phyloP scores from a whole-genome alignment of 2,113 vertebrate species.

The Anolis carolinensis region DNA sequence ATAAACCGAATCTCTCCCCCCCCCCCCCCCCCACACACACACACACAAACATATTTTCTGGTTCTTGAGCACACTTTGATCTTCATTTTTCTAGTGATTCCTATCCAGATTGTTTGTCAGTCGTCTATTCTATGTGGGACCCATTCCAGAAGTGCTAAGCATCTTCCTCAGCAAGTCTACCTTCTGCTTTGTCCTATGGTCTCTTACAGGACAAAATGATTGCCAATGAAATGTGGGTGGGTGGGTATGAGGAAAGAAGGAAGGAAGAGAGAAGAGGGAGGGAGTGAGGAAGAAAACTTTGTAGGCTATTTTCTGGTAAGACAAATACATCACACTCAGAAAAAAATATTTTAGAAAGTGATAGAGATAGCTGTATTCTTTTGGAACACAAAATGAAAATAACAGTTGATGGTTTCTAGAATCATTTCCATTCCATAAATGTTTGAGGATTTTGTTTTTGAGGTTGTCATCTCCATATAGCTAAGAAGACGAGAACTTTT shows the following conservation, averaged over 20 bases:
- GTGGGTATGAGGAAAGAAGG: too few species aligned
- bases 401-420: conserved; percentile 57
- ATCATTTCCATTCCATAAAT: conserved; percentile 48
- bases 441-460: conserved; percentile 17
- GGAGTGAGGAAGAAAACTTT: conserved; percentile 45
- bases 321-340: conserved; percentile 38
- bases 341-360: conserved; percentile 61
- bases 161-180: conserved; percentile 35
- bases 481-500: conserved; percentile 30
- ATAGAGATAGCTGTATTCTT: conserved; percentile 49
- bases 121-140: conserved; percentile 53
- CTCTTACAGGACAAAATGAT: conserved; percentile 61
- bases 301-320: conserved; percentile 58
- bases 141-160: conserved; percentile 50
- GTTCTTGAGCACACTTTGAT: conserved; percentile 57
- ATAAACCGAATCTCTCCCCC: conserved; percentile 29
- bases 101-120: conserved; percentile 54
- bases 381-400: conserved; percentile 63
- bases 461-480: conserved; percentile 40
- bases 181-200: conserved; percentile 67
- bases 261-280: background rate
- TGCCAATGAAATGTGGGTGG: conserved; percentile 58
- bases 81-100: conserved; percentile 61
- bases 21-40: background rate
- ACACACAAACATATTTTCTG: too few species aligned